phyloP scores from a whole-genome alignment of 2,888 invertebrate genomes.

The Gonocerus acuteangulatus region DNA sequence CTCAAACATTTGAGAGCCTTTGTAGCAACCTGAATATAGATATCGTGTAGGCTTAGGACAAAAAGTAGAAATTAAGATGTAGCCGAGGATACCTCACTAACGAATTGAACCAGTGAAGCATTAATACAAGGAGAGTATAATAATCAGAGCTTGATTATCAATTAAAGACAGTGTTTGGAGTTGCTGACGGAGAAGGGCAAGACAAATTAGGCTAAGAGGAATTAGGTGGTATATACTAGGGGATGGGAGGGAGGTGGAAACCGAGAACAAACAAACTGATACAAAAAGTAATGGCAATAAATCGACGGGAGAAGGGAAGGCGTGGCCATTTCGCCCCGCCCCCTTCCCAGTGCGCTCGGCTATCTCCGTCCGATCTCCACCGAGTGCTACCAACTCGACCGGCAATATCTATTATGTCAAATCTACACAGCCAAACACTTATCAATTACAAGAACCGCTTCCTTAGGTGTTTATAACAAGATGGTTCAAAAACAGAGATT shows the following conservation, averaged over 20 bases:
- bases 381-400: neutral
- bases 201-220: conserved; percentile 20
- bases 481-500: no score
- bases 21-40: no score
- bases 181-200: neutral
- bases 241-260: neutral
- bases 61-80: no score
- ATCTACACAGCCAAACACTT: neutral
- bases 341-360: neutral
- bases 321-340: conserved; percentile 12
- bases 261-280: conserved; percentile 19
- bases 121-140: conserved; percentile 1
- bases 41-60: no score
- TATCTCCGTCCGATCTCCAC: neutral
- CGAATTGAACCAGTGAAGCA: neutral
- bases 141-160: conserved; percentile 15
- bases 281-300: conserved; percentile 25
- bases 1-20: no score
- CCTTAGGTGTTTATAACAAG: no score
- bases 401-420: neutral
- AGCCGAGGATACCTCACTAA: neutral
- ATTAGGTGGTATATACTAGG: conserved; percentile 20
- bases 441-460: neutral
- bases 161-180: conserved; percentile 11
- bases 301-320: conserved; percentile 10